Base-by-base conservation (phyloP, 2,797 vertebrate genomes). In the Nannoperca australis region DNA sequence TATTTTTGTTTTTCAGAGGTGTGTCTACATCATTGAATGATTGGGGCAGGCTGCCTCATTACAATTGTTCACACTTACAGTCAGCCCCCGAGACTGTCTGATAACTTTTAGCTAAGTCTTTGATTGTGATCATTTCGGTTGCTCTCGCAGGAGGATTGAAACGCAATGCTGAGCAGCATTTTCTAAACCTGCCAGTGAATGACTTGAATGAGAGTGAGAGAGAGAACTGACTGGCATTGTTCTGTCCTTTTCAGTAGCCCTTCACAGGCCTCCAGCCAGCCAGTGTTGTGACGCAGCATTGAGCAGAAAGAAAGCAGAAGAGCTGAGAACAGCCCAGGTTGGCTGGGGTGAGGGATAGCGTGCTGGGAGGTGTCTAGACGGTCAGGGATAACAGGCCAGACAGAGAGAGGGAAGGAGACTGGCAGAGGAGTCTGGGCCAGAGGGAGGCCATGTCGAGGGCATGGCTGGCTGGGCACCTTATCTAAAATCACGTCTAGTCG, bases 351-450 rank as follows among this genome's bases (percentile, higher is more conserved):
- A 91, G 80, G 87, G 78, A 85, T 88, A 40, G 85, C 68, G 83
- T 91, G 87, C 88, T 77, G 87, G 73, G 84, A 84, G 85, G 78
- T 89, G 93, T 91, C 91, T 89, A 87, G 91, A 92, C 85, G 30
- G 81, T 82, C 81, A 75, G 79, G 85, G 85, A 87, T 88, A 88
- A 88, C 73, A 71, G 78, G 61, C 76, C 81, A 88, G 91, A 85
- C 87, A 82, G 70, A 79, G 73, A 72, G 63, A 70, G 76, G 79
- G 56, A 87, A 71, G 76, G 77, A 85, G 74, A 86, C 73, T 81
- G 83, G 86, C 80, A 81, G 78, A 81, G 79, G 70, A 89, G 90
- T 89, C 82, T 85, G 89, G 90, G 86, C 88, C 78, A 86, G 67
- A 81, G 81, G 85, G 84, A 91, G 92, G 86, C 85, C 75, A 55